Conservation (phyloP, 2,797 vertebrate genomes). For the Xiphorhynchus erythropygius region DNA sequence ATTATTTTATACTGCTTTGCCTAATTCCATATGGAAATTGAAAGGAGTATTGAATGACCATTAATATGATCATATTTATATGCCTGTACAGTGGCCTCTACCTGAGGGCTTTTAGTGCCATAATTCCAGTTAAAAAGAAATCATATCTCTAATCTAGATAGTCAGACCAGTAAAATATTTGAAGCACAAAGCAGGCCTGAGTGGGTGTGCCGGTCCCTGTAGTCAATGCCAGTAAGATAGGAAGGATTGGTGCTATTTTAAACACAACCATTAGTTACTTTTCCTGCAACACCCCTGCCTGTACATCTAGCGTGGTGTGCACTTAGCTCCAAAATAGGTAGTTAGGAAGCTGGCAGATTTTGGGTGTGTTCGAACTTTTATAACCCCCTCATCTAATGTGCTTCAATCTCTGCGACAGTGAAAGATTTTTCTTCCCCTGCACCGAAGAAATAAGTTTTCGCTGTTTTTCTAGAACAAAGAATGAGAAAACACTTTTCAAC, state of each 20-base stretch:
- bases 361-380: not conserved
- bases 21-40: not conserved
- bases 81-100: not conserved
- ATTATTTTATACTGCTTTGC: not conserved
- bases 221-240: not conserved
- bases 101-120: not conserved
- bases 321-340: not conserved
- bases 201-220: not conserved
- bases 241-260: slow-evolving; percentile 23
- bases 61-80: not conserved
- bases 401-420: not conserved
- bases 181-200: not conserved
- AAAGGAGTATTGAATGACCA: not conserved
- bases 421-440: not conserved
- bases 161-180: not conserved
- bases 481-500: not conserved
- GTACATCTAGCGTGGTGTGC: not conserved
- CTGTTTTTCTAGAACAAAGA: not conserved
- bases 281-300: not conserved
- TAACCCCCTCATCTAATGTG: not conserved
- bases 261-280: slow-evolving; percentile 7
- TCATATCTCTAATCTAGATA: not conserved
- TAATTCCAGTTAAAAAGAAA: not conserved
- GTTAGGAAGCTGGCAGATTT: not conserved
- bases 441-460: not conserved